These are phyloP conservation scores for Mus minutoides DNA, from an alignment of 2,797 vertebrate genomes.

Conservation along the genomic window DNA sequence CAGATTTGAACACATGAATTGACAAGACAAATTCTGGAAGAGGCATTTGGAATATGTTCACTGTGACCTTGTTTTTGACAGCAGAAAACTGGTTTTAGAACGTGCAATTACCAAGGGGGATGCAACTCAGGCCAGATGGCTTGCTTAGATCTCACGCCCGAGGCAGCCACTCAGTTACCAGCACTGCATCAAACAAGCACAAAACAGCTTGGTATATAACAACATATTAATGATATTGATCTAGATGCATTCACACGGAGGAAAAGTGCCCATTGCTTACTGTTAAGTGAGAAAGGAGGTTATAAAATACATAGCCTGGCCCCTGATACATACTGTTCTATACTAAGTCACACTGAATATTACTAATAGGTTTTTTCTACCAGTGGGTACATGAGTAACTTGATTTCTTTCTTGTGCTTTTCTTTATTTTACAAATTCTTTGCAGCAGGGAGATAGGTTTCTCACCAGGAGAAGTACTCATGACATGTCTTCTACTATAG, in stretches of 20 bases:
- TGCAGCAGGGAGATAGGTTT: background rate
- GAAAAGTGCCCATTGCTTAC: background rate
- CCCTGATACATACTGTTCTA: background rate
- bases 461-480: background rate
- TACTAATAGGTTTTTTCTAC: background rate
- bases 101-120: background rate
- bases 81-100: background rate
- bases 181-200: background rate
- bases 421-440: conserved; percentile 32
- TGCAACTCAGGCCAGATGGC: background rate
- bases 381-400: background rate
- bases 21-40: background rate
- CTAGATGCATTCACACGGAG: background rate
- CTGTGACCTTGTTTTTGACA: background rate
- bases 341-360: background rate
- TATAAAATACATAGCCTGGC: rapidly evolving
- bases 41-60: background rate
- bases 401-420: background rate
- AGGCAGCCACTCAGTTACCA: background rate
- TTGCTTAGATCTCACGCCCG: background rate
- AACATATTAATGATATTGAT: no score
- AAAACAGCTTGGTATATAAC: background rate
- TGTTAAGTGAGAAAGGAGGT: background rate
- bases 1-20: background rate
- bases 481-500: conserved; percentile 1